phyloP scores from a whole-genome alignment of 1,140 invertebrate genomes.

The Nomia melanderi region DNA sequence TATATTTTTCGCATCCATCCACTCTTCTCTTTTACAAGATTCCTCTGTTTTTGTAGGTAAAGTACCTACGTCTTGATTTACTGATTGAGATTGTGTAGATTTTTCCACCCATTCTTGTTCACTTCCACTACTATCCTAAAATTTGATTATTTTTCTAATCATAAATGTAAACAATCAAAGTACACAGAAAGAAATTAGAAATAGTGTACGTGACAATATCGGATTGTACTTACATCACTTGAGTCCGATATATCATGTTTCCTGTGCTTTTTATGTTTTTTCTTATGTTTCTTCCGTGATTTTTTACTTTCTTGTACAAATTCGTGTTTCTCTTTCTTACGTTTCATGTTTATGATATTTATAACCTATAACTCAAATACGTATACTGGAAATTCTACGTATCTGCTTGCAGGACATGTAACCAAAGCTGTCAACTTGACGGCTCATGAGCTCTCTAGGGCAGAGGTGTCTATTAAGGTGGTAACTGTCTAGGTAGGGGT shows the following conservation, averaged over 20 bases:
- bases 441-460: no score
- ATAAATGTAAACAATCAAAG: slow-evolving; percentile 8
- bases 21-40: slow-evolving; percentile 76
- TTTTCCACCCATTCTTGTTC: slow-evolving; percentile 83
- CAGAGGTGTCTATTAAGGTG: no score
- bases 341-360: slow-evolving; percentile 26
- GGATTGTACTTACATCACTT: slow-evolving; percentile 53
- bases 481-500: no score
- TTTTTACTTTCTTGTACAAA: slow-evolving; percentile 59
- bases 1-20: slow-evolving; percentile 78
- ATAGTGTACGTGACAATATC: neutral
- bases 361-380: no score
- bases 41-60: slow-evolving; percentile 23
- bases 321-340: slow-evolving; percentile 18
- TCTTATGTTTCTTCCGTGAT: slow-evolving; percentile 62
- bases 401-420: no score
- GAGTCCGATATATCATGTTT: slow-evolving; percentile 55
- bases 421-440: no score
- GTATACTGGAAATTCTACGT: no score
- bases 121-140: slow-evolving; percentile 57
- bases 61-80: slow-evolving; percentile 33
- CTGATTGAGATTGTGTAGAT: slow-evolving; percentile 38
- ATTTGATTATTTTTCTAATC: slow-evolving; percentile 17
- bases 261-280: slow-evolving; percentile 66
- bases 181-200: slow-evolving; percentile 21